phyloP scores from a whole-genome alignment of 2,797 vertebrate genomes.

The Lagocephalus sceleratus region DNA sequence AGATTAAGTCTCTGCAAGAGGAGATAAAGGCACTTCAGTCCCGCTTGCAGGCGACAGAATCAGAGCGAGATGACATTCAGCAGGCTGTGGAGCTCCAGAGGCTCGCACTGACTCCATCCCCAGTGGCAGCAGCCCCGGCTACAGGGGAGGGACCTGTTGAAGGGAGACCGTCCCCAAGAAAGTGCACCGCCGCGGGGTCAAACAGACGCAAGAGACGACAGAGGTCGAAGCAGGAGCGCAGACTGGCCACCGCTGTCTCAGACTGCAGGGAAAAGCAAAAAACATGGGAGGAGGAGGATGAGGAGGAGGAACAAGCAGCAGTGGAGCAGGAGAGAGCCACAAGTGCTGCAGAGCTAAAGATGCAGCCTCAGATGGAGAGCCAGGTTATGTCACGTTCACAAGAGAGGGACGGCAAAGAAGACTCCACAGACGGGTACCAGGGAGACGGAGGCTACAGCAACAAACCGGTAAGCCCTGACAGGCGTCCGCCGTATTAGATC shows the following conservation, averaged over 20 bases:
- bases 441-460: constrained; percentile 56
- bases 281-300: constrained; percentile 64
- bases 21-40: constrained; percentile 61
- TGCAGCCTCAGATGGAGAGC: constrained; percentile 62
- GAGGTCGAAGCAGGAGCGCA: constrained; percentile 79
- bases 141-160: constrained; percentile 58
- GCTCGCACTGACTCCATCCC: constrained; percentile 46
- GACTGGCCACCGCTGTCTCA: constrained; percentile 39
- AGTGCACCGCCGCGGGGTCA: constrained; percentile 63
- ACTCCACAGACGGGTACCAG: constrained; percentile 56
- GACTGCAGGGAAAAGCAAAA: constrained; percentile 50
- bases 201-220: constrained; percentile 74
- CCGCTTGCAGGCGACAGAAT: constrained; percentile 43
- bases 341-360: constrained; percentile 68
- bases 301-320: constrained; percentile 58
- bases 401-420: constrained; percentile 53
- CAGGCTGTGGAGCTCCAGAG: constrained; percentile 54
- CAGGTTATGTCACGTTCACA: constrained; percentile 52
- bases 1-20: constrained; percentile 58
- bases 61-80: constrained; percentile 48
- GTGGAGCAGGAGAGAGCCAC: constrained; percentile 55
- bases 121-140: constrained; percentile 39
- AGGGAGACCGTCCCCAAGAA: constrained; percentile 49
- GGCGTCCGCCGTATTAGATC: constrained; percentile 30
- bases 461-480: constrained; percentile 54